Evolutionary conservation across 2,888 invertebrate species (phyloP).

Genomic region (Dolichopus griseipennis): DNA sequence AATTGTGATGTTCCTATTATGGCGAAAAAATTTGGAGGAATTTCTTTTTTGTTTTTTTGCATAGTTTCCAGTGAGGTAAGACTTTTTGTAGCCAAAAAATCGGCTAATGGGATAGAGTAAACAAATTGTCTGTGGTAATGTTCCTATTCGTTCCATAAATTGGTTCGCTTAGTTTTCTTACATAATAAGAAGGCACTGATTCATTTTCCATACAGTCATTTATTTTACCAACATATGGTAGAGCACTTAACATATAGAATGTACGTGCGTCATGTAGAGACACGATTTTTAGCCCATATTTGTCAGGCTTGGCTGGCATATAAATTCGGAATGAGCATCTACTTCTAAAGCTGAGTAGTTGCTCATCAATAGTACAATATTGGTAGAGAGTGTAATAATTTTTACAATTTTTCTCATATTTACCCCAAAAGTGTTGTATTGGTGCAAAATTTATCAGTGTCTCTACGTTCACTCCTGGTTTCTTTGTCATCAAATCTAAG

Average conservation of each 20-base stretch:
- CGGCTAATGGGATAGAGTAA: slow-evolving; percentile 13
- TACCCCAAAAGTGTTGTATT: slow-evolving; percentile 6
- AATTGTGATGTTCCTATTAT: neutral
- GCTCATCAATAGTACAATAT: slow-evolving; percentile 15
- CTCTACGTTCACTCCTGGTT: neutral
- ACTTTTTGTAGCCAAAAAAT: slow-evolving; percentile 14
- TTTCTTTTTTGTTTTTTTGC: slow-evolving; percentile 16
- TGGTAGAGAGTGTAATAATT: slow-evolving; percentile 12
- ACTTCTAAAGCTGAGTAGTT: slow-evolving; percentile 14
- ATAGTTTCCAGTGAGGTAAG: slow-evolving; percentile 19
- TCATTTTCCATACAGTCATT: slow-evolving; percentile 40
- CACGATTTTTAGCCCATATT: slow-evolving; percentile 18
- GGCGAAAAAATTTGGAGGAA: slow-evolving; percentile 13
- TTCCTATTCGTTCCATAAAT: slow-evolving; percentile 11
- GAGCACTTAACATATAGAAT: slow-evolving; percentile 14
- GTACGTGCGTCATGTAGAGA: slow-evolving; percentile 13
- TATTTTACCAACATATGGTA: slow-evolving; percentile 14
- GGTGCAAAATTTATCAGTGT: neutral
- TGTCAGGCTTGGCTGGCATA: slow-evolving; percentile 16
- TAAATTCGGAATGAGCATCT: slow-evolving; percentile 16
- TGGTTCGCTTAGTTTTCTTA: neutral
- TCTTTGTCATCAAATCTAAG: slow-evolving; percentile 12
- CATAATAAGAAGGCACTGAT: too few species aligned
- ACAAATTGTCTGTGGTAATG: slow-evolving; percentile 16
- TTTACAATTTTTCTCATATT: too few species aligned